phyloP scores from a whole-genome alignment of 2,888 invertebrate species.

The Hypercompe scribonia region DNA sequence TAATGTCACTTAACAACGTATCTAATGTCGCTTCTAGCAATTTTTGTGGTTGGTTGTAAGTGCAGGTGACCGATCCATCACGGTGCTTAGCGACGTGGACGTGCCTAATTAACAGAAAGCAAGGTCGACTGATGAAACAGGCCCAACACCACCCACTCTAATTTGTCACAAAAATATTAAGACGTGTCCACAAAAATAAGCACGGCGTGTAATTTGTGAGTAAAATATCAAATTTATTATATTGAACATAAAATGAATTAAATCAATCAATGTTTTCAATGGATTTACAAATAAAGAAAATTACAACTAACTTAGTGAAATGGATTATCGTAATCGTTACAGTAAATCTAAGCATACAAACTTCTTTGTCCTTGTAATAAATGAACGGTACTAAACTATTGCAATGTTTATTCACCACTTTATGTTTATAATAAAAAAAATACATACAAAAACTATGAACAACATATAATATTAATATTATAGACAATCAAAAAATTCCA shows the following conservation, averaged over 20 bases:
- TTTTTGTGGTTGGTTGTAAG: conserved; percentile 49
- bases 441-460: neutral
- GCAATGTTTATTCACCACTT: neutral
- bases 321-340: neutral
- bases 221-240: neutral
- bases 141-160: conserved; percentile 76
- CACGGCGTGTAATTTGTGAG: neutral
- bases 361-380: neutral
- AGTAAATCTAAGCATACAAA: neutral
- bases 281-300: neutral
- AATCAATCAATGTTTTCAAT: too few relatives aligned
- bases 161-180: conserved; percentile 63
- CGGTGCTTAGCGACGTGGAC: conserved; percentile 75
- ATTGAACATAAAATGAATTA: neutral
- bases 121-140: conserved; percentile 81
- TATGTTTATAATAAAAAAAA: neutral
- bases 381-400: neutral
- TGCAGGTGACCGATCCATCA: conserved; percentile 85
- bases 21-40: conserved; percentile 49
- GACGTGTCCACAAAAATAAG: conserved; percentile 15
- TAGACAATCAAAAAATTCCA: neutral
- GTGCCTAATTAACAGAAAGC: conserved; percentile 83
- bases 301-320: neutral
- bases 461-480: neutral
- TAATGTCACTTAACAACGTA: neutral